Evolutionary conservation across 2,113 vertebrate species (phyloP).

Genomic region (Salminus brasiliensis): DNA sequence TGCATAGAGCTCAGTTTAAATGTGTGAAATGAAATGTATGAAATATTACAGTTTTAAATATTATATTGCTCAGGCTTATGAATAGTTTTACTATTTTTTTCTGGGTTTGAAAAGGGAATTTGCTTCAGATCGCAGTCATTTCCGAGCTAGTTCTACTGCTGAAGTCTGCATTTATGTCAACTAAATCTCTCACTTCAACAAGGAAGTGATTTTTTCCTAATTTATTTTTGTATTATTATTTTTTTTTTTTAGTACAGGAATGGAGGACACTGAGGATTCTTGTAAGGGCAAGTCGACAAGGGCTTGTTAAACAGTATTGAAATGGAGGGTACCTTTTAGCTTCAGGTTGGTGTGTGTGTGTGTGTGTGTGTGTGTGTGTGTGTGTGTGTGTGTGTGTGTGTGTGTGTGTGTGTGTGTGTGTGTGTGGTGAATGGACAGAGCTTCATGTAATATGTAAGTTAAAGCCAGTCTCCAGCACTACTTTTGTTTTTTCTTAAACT

Average conservation of each 20-base stretch:
- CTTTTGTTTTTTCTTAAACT: background rate
- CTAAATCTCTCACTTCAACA: no score
- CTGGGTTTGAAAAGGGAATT: no score
- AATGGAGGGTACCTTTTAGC: background rate
- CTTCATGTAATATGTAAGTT: constrained; percentile 12
- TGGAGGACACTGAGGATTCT: background rate
- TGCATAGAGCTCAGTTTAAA: background rate
- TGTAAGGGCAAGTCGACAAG: background rate
- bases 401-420: background rate
- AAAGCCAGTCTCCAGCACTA: constrained; percentile 18
- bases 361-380: background rate
- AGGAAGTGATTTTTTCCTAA: no score
- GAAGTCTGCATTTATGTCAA: no score
- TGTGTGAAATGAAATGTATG: background rate
- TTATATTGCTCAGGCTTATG: no score
- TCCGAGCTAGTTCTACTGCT: no score
- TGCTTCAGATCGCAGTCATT: no score
- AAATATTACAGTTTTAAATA: background rate
- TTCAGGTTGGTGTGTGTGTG: no score
- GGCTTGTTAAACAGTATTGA: background rate
- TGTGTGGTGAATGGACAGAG: background rate
- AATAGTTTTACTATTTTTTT: no score
- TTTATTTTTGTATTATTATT: no score
- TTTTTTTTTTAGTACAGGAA: background rate
- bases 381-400: background rate